A percentile compares a stretch with the other conserved stretches of the same genome.
Conservation (phyloP, 2,797 vertebrate genomes). For the Melanogrammus aeglefinus region DNA sequence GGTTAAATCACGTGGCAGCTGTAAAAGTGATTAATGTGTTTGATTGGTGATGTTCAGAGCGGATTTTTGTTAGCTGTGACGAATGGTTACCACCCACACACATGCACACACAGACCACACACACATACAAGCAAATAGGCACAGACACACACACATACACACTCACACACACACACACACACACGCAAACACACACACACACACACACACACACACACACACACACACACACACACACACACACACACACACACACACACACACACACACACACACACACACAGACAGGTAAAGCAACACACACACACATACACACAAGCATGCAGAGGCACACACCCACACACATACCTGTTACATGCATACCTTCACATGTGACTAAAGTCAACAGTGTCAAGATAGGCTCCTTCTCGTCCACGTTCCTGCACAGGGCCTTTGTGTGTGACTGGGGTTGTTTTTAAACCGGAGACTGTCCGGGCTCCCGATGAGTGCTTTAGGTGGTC, state of each 20-base stretch:
- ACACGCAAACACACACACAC: background rate
- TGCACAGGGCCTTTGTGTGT: background rate
- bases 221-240: too few species aligned
- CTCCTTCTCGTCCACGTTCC: slow-evolving; percentile 10
- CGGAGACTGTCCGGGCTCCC: background rate
- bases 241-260: background rate
- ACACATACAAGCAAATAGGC: too few species aligned
- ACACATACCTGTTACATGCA: slow-evolving; percentile 1
- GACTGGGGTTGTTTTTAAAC: background rate
- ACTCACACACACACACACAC: background rate
- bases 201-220: background rate
- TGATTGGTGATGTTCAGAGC: slow-evolving; percentile 22
- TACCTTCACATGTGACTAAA: background rate
- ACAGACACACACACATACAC: background rate
- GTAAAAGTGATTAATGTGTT: slow-evolving; percentile 26
- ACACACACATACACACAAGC: background rate
- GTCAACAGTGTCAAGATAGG: slow-evolving; percentile 11
- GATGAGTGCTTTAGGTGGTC: background rate
- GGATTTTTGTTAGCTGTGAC: slow-evolving; percentile 43
- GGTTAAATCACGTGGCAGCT: slow-evolving; percentile 12
- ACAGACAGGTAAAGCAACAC: background rate
- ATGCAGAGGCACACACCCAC: background rate
- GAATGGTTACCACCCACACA: slow-evolving; percentile 14
- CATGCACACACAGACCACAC: too few species aligned
- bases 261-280: background rate